Evolutionary conservation across 2,797 vertebrate genomes (phyloP), one percentile per base, ranked within the genome.

Genomic region (Siniperca obscura): DNA sequence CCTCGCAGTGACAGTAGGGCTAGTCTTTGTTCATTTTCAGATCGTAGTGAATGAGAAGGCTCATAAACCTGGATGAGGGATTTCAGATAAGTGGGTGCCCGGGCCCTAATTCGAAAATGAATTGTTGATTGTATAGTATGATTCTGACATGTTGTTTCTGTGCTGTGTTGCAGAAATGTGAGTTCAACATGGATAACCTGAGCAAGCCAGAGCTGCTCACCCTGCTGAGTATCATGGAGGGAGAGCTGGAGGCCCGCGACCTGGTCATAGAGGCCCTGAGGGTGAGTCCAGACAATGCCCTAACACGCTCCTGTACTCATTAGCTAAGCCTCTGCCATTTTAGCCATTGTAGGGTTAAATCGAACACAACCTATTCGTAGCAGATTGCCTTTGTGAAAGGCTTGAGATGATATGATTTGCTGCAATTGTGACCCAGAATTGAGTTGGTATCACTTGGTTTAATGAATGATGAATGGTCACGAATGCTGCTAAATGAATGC

Each of bases 121-220:
- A 7, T 5, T 53, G 21, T 21, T 27, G 17, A 19, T 59, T 48
- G 16, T 52, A 6, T 13, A 5, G 7, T 19, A 3, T 22, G 50
- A 59, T 56, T 55, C 27, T 76, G 22, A 83, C 25, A 0, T 65
- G 22, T 21, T 38, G 13, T 80, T 68, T 74, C 11, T 73, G 14
- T 12, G 44, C 2, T 86, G 17, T 89, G 44, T 96, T 96, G 16
- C 96, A 99, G 98, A 97, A 95, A 94, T 97, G 94, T 91, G 98
- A 98, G 81, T 97, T 99, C 92, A 98, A 99, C 95, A 97, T 99
- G 96, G 98, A 99, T 93, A 98, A 96, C 85, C 94, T 99, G 93
- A 99, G 97, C 94, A 98, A 97, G 86, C 93, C 98, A 0, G 98
- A 99, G 91, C 88, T 99, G 81, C 95, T 97, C 73, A 98, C 98